Conservation (phyloP, 2,797 vertebrate species). For the Lepilemur septentrionalis region DNA sequence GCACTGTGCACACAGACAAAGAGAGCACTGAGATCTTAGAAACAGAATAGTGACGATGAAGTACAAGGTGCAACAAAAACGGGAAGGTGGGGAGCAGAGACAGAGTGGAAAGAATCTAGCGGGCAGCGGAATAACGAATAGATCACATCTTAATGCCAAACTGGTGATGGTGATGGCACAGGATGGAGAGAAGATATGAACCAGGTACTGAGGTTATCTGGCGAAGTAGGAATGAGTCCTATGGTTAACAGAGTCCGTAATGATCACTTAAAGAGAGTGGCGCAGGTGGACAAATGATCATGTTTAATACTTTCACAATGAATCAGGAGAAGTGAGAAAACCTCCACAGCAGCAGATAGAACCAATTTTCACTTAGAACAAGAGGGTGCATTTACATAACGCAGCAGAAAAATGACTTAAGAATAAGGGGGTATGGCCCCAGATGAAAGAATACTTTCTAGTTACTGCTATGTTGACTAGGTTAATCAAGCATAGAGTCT, state of each 20-base stretch:
- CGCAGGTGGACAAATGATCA: background rate
- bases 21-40: background rate
- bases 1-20: background rate
- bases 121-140: background rate
- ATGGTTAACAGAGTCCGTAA: background rate
- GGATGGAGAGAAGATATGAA: background rate
- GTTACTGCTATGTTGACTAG: background rate
- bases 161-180: background rate
- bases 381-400: background rate
- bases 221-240: background rate
- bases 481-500: background rate
- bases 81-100: no score
- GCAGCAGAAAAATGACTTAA: background rate
- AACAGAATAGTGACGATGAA: background rate
- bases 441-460: background rate
- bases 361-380: slow-evolving; percentile 3
- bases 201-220: background rate
- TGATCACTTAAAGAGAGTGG: background rate
- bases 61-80: background rate
- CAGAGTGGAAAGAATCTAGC: background rate
- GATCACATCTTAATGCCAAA: background rate
- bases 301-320: background rate
- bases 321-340: background rate
- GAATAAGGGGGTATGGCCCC: background rate
- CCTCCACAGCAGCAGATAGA: background rate